Percentiles rank a stretch among this genome's conserved stretches.
Evolutionary conservation across 2,113 vertebrate genomes (phyloP).

Genomic region (Anarhynchus alexandrinus): DNA sequence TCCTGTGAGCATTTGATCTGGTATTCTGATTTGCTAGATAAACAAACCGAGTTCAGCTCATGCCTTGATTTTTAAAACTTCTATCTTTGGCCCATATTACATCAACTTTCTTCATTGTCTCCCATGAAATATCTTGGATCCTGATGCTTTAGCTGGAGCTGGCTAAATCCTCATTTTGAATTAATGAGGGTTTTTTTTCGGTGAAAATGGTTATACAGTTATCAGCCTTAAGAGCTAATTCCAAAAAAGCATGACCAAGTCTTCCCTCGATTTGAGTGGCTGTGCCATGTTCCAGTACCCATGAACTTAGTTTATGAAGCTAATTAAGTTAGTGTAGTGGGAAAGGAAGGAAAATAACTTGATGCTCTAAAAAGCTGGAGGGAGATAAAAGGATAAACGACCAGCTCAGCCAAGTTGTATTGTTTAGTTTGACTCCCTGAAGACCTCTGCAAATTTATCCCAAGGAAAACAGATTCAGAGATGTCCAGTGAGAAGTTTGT

Average conservation of each 20-base stretch:
- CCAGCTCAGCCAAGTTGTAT: background rate
- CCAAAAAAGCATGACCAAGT: background rate
- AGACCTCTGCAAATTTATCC: background rate
- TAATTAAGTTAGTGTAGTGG: background rate
- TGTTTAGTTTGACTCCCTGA: slow-evolving; percentile 29
- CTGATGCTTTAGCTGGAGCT: background rate
- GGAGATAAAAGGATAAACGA: slow-evolving; percentile 17
- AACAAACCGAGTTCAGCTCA: background rate
- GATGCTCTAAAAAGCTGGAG: background rate
- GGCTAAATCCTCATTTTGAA: background rate
- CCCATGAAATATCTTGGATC: background rate
- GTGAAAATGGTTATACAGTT: background rate
- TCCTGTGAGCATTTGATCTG: background rate
- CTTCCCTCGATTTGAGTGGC: background rate
- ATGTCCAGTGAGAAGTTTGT: background rate
- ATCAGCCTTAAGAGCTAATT: background rate
- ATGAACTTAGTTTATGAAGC: background rate
- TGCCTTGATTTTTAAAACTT: background rate
- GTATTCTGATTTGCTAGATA: background rate
- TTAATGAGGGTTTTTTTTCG: background rate
- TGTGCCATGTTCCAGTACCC: background rate
- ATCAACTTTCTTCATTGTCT: background rate
- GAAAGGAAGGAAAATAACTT: background rate
- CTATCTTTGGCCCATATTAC: background rate
- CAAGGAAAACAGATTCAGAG: background rate